These are phyloP conservation scores for Diorhabda sublineata DNA, from an alignment of 1,140 invertebrate species.

Conservation along the genomic window DNA sequence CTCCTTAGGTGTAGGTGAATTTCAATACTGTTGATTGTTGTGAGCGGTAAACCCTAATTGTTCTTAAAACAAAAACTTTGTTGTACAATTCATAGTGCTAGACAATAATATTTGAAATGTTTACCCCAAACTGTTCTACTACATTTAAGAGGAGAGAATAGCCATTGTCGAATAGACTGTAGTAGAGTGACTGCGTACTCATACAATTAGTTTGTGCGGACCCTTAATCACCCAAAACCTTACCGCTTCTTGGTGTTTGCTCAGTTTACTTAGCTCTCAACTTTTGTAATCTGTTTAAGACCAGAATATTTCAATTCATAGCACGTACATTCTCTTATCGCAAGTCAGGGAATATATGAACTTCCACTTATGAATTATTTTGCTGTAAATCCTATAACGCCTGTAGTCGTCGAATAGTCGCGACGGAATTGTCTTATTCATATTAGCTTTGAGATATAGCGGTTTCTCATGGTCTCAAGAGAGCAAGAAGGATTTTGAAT, in stretches of 20 bases:
- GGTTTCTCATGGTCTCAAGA: no score
- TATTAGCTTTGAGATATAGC: background rate
- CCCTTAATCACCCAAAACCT: conserved; percentile 19
- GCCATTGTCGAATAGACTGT: conserved; percentile 6
- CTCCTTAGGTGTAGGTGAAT: no score
- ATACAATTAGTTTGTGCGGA: conserved; percentile 17
- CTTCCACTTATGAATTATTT: conserved; percentile 21
- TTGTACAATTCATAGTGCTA: no score
- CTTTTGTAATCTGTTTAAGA: conserved; percentile 23
- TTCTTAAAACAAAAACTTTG: no score
- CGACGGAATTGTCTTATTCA: background rate
- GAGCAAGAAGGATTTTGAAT: no score
- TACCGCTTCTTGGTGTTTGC: conserved; percentile 21
- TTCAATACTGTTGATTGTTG: no score
- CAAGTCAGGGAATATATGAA: conserved; percentile 17
- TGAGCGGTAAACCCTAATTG: no score
- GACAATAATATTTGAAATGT: no score
- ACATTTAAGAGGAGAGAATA: background rate
- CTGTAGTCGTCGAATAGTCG: background rate
- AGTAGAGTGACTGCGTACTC: conserved; percentile 11
- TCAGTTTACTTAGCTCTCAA: conserved; percentile 19
- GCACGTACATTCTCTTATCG: conserved; percentile 19
- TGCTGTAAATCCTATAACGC: background rate
- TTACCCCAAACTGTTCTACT: background rate
- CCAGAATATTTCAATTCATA: conserved; percentile 17